Conservation (phyloP, 2,888 invertebrate genomes). For the Copidosoma aretas region DNA sequence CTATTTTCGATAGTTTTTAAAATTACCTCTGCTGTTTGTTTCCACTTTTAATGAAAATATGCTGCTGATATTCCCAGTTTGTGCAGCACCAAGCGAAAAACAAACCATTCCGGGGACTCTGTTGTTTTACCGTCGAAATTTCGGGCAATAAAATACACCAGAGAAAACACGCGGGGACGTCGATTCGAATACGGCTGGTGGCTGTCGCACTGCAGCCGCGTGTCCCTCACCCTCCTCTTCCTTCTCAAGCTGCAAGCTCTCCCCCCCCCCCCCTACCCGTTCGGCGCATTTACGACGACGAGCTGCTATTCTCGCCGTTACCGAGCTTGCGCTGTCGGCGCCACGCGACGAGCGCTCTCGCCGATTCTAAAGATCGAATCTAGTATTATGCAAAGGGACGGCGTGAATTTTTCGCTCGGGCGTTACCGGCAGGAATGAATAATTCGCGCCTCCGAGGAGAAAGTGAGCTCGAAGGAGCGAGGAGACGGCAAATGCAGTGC, state of each 20-base stretch:
- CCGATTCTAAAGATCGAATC: conserved; percentile 46
- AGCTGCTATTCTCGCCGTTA: neutral
- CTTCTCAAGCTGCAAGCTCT: too few relatives aligned
- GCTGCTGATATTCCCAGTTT: too few relatives aligned
- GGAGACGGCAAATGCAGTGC: conserved; percentile 14
- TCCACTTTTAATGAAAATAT: too few relatives aligned
- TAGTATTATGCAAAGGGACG: conserved; percentile 51
- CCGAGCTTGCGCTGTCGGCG: conserved; percentile 7
- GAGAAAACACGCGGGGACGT: conserved; percentile 14
- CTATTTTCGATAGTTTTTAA: too few relatives aligned
- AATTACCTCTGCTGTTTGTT: too few relatives aligned
- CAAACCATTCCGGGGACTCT: neutral
- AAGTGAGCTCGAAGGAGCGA: neutral
- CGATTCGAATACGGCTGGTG: conserved; percentile 3
- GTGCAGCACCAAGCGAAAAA: too few relatives aligned
- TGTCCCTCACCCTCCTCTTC: neutral
- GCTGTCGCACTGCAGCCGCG: neutral
- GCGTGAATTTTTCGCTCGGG: conserved; percentile 44
- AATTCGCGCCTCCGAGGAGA: conserved; percentile 3
- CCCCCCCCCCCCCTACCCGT: conserved; percentile 26
- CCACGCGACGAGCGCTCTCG: conserved; percentile 45
- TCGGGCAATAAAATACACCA: conserved; percentile 3
- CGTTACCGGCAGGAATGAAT: conserved; percentile 9
- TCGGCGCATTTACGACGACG: neutral
- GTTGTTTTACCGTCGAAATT: neutral